Evolutionary conservation across 2,888 invertebrate species (phyloP), one percentile per base, ranked within the genome.

Genomic region (Epistrophe eligans): DNA sequence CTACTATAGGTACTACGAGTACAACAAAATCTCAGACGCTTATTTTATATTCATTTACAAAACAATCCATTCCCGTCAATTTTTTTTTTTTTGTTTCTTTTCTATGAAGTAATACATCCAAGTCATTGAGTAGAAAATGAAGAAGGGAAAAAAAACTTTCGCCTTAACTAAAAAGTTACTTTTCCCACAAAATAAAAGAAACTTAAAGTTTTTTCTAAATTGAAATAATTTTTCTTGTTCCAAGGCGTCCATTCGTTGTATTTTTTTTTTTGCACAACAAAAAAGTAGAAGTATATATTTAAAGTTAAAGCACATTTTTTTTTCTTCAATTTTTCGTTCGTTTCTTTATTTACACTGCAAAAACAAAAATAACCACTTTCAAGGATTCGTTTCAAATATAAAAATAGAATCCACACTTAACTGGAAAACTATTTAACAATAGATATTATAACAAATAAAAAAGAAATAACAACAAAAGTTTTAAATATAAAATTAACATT

Each of bases 401-500:
- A 32, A 5, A 50, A 40, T n/a, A 52, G 43, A 57, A 64, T 72
- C 66, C 60, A 35, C 64, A 67, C 64, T 66, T n/a, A 57, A 43
- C 45, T 38, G 45, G 48, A 70, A 38, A 79, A 66, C 52, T 70
- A 70, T 70, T 70, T 79, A 64, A 74, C 38, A 64, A 62, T 28
- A 52, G 1, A 48, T 6, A n/a, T 0, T 10, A 43, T 71, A n/a
- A 66, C 38, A 83, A 40, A 83, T 45, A 73, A 67, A 80, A 66
- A 66, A 17, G 48, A 58, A 66, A 73, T 77, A 77, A 79, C 73
- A 80, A 83, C 66, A 38, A 72, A 45, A 87, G 52, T 13, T 50
- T 87, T 83, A 82, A 76, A 77, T 57, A 82, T 64, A 77, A 85
- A 85, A 81, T 84, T 84, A 79, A 87, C 67, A 74, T 66, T 77